phyloP scores from a whole-genome alignment of 2,797 vertebrate genomes.

The Micrastur ruficollis region DNA sequence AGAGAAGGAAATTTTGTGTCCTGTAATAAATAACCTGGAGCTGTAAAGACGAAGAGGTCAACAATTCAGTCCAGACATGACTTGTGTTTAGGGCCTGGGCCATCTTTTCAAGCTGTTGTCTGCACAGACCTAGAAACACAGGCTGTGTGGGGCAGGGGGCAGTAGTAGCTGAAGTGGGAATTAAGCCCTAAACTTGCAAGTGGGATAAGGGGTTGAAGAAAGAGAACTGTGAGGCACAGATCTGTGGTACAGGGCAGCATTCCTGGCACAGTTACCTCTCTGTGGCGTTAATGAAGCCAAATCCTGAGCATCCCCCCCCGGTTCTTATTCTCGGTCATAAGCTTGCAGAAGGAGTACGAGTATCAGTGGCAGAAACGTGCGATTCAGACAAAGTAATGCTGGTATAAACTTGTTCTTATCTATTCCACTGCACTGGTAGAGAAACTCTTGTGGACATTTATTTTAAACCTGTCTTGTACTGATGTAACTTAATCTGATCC shows the following conservation, averaged over 20 bases:
- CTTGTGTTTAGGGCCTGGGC: neutral
- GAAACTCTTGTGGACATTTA: neutral
- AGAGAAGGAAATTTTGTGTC: neutral
- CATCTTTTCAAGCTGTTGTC: too few species aligned
- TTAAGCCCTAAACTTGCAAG: neutral
- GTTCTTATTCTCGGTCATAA: neutral
- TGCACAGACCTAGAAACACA: neutral
- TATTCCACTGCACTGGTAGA: too few species aligned
- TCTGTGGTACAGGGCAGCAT: neutral
- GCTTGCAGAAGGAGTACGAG: accelerated
- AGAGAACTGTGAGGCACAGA: accelerated
- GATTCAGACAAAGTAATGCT: neutral
- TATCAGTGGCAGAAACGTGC: accelerated
- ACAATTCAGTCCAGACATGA: accelerated
- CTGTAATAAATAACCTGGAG: neutral
- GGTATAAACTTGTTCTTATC: neutral
- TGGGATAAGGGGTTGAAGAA: neutral
- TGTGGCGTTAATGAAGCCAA: neutral
- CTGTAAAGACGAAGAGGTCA: neutral
- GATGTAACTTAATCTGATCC: neutral
- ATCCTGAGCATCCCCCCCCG: neutral
- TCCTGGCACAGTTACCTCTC: neutral
- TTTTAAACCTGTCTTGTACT: neutral
- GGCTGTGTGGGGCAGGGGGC: neutral
- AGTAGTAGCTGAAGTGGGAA: neutral